Evolutionary conservation across 2,888 invertebrate species (phyloP).

Genomic region (Drosophila macrothrix): DNA sequence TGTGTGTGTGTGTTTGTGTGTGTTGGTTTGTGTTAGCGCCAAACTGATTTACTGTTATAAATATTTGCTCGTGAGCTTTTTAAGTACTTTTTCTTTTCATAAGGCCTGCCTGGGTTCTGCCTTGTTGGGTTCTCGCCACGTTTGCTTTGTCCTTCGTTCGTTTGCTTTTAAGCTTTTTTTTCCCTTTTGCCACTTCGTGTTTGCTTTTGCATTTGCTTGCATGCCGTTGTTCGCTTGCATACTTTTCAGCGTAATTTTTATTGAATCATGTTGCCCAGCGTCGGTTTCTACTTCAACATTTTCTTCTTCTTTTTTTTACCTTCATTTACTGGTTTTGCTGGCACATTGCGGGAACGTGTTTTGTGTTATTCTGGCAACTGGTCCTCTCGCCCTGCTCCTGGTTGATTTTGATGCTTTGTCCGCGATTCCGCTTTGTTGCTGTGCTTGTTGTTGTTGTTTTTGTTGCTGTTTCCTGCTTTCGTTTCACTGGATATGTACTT

Average conservation of each 20-base stretch:
- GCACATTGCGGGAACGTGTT: conserved; percentile 48
- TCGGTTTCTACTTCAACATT: conserved; percentile 26
- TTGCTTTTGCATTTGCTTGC: conserved; percentile 44
- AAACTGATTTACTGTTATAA: conserved; percentile 81
- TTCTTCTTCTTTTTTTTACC: conserved; percentile 32
- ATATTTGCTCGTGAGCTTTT: conserved; percentile 79
- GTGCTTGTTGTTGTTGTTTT: conserved; percentile 8
- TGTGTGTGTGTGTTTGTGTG: conserved; percentile 14
- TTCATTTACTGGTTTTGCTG: conserved; percentile 48
- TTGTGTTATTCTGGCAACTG: conserved; percentile 36
- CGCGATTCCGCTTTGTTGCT: conserved; percentile 23
- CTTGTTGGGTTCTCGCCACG: conserved; percentile 52
- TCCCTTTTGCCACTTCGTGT: conserved; percentile 22
- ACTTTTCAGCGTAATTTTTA: conserved; percentile 77
- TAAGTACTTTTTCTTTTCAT: conserved; percentile 75
- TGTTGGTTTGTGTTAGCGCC: conserved; percentile 63
- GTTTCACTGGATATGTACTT: conserved; percentile 30
- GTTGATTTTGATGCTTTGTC: conserved; percentile 23
- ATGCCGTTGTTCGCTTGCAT: conserved; percentile 62
- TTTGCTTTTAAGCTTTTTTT: neutral
- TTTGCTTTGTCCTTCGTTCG: conserved; percentile 63
- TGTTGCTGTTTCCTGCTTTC: conserved; percentile 26
- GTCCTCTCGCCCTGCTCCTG: conserved; percentile 9
- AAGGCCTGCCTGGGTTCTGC: conserved; percentile 26
- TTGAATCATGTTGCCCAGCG: conserved; percentile 73